Evolutionary conservation across 1,140 invertebrate genomes (phyloP).

Genomic region (Hylaeus volcanicus): DNA sequence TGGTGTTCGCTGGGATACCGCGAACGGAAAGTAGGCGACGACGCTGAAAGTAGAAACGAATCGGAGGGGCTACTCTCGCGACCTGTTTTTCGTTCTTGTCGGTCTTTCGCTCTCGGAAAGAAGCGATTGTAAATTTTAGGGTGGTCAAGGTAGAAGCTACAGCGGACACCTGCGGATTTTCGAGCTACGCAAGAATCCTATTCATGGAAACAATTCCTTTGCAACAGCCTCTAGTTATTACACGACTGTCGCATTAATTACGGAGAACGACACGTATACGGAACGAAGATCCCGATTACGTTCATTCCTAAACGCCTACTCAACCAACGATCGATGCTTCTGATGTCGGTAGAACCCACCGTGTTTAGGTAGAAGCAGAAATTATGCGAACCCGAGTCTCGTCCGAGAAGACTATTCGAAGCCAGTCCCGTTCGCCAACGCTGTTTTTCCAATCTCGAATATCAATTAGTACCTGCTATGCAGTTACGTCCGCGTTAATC

Average conservation of each 20-base stretch:
- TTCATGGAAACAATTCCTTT: neutral
- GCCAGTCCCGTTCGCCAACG: neutral
- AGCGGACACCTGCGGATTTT: too few species aligned
- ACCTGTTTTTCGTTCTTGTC: neutral
- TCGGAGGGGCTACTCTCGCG: neutral
- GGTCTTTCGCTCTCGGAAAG: neutral
- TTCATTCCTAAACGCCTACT: constrained; percentile 20
- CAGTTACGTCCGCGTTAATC: neutral
- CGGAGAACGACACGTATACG: neutral
- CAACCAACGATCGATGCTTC: constrained; percentile 13
- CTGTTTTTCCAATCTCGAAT: neutral
- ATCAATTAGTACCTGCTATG: neutral
- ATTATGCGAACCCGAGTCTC: constrained; percentile 15
- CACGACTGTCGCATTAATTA: constrained; percentile 20
- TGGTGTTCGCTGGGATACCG: neutral
- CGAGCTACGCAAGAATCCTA: too few species aligned
- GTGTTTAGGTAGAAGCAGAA: constrained; percentile 8
- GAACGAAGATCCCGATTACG: neutral
- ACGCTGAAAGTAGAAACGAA: neutral
- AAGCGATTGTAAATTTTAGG: neutral
- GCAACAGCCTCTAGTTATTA: neutral
- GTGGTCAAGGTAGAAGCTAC: too few species aligned
- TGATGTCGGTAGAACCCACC: neutral
- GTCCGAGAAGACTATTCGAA: constrained; percentile 1
- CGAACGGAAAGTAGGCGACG: neutral